Evolutionary conservation across 2,888 invertebrate genomes (phyloP).

Genomic region (Watsonalla cultraria): DNA sequence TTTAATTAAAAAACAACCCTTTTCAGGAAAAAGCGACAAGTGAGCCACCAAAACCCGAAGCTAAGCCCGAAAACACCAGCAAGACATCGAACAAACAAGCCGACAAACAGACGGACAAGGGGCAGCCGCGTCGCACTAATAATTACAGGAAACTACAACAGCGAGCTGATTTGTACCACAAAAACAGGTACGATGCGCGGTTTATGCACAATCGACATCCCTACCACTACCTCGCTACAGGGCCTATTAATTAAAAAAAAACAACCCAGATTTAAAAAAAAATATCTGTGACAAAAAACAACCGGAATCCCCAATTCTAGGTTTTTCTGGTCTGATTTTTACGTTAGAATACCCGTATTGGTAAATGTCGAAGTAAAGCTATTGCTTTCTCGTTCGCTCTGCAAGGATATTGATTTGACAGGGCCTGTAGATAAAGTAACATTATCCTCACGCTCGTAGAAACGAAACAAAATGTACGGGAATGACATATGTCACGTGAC

Average conservation of each 20-base stretch:
- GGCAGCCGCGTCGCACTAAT: slow-evolving; percentile 49
- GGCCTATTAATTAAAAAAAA: slow-evolving; percentile 62
- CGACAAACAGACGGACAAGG: slow-evolving; percentile 50
- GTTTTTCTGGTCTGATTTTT: too few relatives aligned
- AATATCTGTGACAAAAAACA: too few relatives aligned
- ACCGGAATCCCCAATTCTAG: too few relatives aligned
- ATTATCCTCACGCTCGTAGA: too few relatives aligned
- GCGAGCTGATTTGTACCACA: slow-evolving; percentile 56
- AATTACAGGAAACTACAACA: slow-evolving; percentile 62
- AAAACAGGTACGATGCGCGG: slow-evolving; percentile 63
- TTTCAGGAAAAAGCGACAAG: slow-evolving; percentile 49
- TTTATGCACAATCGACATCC: slow-evolving; percentile 64
- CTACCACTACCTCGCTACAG: slow-evolving; percentile 67
- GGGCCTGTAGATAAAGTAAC: too few relatives aligned
- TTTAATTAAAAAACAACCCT: too few relatives aligned
- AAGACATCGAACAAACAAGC: slow-evolving; percentile 27
- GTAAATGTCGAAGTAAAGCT: not conserved
- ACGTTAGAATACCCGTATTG: too few relatives aligned
- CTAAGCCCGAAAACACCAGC: slow-evolving; percentile 22
- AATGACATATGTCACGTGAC: too few relatives aligned
- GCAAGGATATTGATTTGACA: not conserved
- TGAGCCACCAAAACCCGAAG: slow-evolving; percentile 34
- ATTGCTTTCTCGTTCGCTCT: not conserved
- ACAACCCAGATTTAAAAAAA: too few relatives aligned
- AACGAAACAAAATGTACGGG: too few relatives aligned